Base-by-base conservation (phyloP, 2,888 invertebrate genomes). In the Lottia scabra region DNA sequence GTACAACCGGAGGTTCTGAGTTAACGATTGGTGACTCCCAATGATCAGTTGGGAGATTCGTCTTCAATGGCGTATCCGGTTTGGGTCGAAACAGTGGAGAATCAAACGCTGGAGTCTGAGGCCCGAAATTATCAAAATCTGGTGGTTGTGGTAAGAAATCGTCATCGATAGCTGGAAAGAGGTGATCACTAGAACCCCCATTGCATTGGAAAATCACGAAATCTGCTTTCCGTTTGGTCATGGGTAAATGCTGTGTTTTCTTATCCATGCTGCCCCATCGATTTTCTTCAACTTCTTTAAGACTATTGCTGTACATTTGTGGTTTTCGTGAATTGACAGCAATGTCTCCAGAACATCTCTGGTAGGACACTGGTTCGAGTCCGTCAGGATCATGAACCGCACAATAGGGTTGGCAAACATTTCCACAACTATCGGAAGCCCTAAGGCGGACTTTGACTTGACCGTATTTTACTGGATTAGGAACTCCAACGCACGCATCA, bases 391-490 rank as follows among this genome's bases (percentile, higher is more conserved):
- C 56, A 4, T 56, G 19, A 19, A 19, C n/a, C n/a, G n/a, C 56
- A 3, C 56, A 56, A 56, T 19, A 56, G 15, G 56, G 56, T 19
- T 56, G n/a, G n/a, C 56, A 56, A 19, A 56, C 19, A 56, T 19
- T 15, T 19, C 56, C 56, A 56, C 56, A 56, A 19, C 56, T 56
- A 56, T 56, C 56, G n/a, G 56, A 56, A 8, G 56, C 56, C 12
- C 56, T 56, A 15, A 56, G 56, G n/a, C 56, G n/a, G 19, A 56
- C 56, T 56, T 56, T 56, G 19, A 56, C 56, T n/a, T 56, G n/a
- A 10, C 56, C 56, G 19, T 56, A 19, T 56, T 56, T 56, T 56
- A 19, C n/a, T 19, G 56, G 56, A 56, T 56, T 56, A 15, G 56
- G 56, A 19, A 56, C 19, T 2, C 56, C 56, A 8, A 56, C 56